Percentiles rank a stretch among this genome's conserved stretches.
Conservation (phyloP, 1,140 invertebrate species). For the Drosophila parabipectinata region DNA sequence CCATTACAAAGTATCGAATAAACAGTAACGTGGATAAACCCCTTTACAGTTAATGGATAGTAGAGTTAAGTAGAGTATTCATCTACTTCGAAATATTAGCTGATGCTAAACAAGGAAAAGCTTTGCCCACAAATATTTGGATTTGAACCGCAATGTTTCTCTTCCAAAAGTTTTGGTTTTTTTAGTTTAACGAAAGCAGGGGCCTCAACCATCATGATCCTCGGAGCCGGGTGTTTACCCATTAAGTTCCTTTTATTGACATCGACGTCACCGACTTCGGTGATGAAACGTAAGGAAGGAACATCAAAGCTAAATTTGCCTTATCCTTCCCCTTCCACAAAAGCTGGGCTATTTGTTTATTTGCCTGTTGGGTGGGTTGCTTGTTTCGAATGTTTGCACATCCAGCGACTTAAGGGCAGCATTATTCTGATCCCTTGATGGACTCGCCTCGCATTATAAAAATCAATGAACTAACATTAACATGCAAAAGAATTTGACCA, state of each 20-base stretch:
- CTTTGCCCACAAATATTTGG: slow-evolving; percentile 73
- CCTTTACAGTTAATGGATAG: background rate
- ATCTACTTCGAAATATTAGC: slow-evolving; percentile 56
- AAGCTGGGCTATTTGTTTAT: slow-evolving; percentile 31
- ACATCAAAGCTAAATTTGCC: slow-evolving; percentile 71
- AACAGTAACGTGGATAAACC: background rate
- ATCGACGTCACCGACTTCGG: slow-evolving; percentile 60
- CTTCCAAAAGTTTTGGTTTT: slow-evolving; percentile 64
- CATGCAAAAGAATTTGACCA: slow-evolving; percentile 80
- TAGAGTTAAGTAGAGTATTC: slow-evolving; percentile 6
- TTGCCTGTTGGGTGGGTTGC: slow-evolving; percentile 29
- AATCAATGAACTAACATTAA: slow-evolving; percentile 83
- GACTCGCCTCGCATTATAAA: slow-evolving; percentile 70
- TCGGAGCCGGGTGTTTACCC: slow-evolving; percentile 56
- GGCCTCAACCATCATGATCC: background rate
- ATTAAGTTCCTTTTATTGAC: slow-evolving; percentile 79
- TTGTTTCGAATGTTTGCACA: slow-evolving; percentile 68
- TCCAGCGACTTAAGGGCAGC: slow-evolving; percentile 12
- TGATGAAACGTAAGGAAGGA: slow-evolving; percentile 76
- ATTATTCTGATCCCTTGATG: slow-evolving; percentile 56
- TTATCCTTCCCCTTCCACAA: slow-evolving; percentile 16
- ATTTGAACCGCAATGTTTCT: slow-evolving; percentile 70
- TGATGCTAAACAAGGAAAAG: slow-evolving; percentile 51
- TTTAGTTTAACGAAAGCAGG: slow-evolving; percentile 63
- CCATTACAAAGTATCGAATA: background rate